Conservation (phyloP, 2,113 vertebrate genomes). For the Pachypanchax playfairii region DNA sequence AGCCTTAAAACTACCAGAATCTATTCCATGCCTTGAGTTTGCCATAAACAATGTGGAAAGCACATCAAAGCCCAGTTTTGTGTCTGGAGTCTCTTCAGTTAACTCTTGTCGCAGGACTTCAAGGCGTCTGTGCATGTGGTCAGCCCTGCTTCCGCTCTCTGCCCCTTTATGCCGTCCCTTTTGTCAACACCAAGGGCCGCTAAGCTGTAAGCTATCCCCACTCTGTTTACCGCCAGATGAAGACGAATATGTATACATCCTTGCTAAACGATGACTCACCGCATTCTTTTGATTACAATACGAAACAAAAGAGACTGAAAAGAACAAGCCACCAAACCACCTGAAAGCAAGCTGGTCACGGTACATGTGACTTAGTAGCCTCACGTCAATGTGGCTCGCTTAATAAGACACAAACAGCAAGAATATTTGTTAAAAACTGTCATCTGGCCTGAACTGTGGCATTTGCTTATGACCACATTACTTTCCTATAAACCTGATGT, state of each 20-base stretch:
- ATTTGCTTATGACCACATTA: constrained; percentile 65
- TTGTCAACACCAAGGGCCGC: constrained; percentile 69
- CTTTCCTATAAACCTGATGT: constrained; percentile 51
- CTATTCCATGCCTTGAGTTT: constrained; percentile 57
- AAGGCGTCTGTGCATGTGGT: constrained; percentile 67
- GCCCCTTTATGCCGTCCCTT: constrained; percentile 54
- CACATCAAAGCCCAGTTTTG: constrained; percentile 64
- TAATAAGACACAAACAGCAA: constrained; percentile 38
- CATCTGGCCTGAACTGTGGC: constrained; percentile 46
- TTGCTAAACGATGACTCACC: constrained; percentile 59
- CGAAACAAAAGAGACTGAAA: constrained; percentile 39
- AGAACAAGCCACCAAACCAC: constrained; percentile 44
- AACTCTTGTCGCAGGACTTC: constrained; percentile 58
- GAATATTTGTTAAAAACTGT: constrained; percentile 43
- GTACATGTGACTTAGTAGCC: constrained; percentile 33
- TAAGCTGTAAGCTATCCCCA: constrained; percentile 69
- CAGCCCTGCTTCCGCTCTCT: constrained; percentile 62
- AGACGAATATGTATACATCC: constrained; percentile 56
- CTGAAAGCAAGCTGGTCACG: constrained; percentile 52
- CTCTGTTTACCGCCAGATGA: constrained; percentile 46
- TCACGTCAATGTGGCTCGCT: constrained; percentile 38
- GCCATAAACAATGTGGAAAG: constrained; percentile 65
- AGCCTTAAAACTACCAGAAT: constrained; percentile 36
- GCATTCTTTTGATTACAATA: constrained; percentile 65
- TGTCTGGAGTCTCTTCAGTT: constrained; percentile 60